Evolutionary conservation across 2,797 vertebrate species (phyloP).

Genomic region (Enteromius afrohamiltoni): DNA sequence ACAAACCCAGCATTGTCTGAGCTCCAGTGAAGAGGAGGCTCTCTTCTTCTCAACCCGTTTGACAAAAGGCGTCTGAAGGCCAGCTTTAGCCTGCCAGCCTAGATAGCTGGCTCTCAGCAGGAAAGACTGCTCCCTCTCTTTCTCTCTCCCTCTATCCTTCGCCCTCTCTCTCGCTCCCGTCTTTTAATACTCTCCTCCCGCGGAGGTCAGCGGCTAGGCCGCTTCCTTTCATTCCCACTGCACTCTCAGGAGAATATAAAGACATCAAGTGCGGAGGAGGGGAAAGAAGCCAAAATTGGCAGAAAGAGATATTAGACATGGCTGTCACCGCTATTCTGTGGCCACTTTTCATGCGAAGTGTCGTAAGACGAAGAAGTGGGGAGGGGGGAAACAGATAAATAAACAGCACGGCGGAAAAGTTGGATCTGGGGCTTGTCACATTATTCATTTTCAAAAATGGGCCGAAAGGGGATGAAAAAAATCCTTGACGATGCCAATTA

Average conservation of each 20-base stretch:
- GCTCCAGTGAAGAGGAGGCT: slow-evolving; percentile 92
- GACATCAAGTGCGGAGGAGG: slow-evolving; percentile 91
- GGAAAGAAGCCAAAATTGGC: slow-evolving; percentile 84
- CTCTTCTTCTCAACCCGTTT: slow-evolving; percentile 79
- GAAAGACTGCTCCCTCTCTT: slow-evolving; percentile 73
- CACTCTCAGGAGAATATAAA: slow-evolving; percentile 94
- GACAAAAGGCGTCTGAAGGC: slow-evolving; percentile 93
- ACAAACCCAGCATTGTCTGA: slow-evolving; percentile 94
- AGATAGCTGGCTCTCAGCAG: slow-evolving; percentile 86
- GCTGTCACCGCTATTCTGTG: slow-evolving; percentile 90
- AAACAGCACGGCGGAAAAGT: slow-evolving; percentile 80
- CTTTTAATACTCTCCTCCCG: slow-evolving; percentile 87
- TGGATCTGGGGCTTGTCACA: slow-evolving; percentile 77
- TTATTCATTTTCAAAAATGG: slow-evolving; percentile 75
- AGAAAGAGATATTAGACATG: slow-evolving; percentile 99
- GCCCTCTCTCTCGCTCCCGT: slow-evolving; percentile 58
- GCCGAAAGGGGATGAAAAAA: slow-evolving; percentile 68
- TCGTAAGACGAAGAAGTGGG: slow-evolving; percentile 40
- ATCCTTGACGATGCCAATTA: slow-evolving; percentile 73
- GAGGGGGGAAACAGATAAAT: slow-evolving; percentile 78
- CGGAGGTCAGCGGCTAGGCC: slow-evolving; percentile 84
- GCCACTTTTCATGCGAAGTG: slow-evolving; percentile 80
- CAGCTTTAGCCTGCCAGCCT: slow-evolving; percentile 87
- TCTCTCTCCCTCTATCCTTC: slow-evolving; percentile 61
- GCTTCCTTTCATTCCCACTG: slow-evolving; percentile 84